phyloP scores from a whole-genome alignment of 2,888 invertebrate genomes.

The Argyresthia goedartella region DNA sequence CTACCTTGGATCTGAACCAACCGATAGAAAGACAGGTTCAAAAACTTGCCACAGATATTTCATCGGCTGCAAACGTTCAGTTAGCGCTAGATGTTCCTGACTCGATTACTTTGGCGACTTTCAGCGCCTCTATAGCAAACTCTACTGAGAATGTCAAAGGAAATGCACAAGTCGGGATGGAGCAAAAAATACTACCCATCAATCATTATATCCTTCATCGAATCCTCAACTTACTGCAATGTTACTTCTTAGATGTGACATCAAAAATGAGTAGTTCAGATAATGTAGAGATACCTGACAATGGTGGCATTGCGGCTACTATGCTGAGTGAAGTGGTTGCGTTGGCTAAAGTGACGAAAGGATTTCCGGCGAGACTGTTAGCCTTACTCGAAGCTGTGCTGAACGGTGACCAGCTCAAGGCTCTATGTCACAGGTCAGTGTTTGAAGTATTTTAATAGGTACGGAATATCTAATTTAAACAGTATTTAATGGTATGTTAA shows the following conservation, averaged over 20 bases:
- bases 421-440: conserved; percentile 27
- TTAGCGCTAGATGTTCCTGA: conserved; percentile 41
- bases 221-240: conserved; percentile 34
- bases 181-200: conserved; percentile 66
- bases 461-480: too few species aligned
- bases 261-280: conserved; percentile 9
- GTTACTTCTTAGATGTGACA: conserved; percentile 23
- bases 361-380: conserved; percentile 35
- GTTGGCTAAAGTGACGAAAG: conserved; percentile 22
- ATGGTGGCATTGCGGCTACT: conserved; percentile 7
- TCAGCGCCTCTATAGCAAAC: conserved; percentile 26
- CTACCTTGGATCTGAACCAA: conserved; percentile 35
- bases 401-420: conserved; percentile 19
- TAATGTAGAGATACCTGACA: background rate
- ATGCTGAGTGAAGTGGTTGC: conserved; percentile 15
- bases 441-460: background rate
- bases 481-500: too few species aligned
- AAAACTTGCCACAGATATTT: conserved; percentile 23
- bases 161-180: conserved; percentile 12
- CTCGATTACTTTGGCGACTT: conserved; percentile 17
- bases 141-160: conserved; percentile 16
- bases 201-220: conserved; percentile 64
- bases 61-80: conserved; percentile 21
- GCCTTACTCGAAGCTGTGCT: conserved; percentile 34
- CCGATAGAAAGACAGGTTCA: conserved; percentile 36